Evolutionary conservation across 1,140 invertebrate genomes (phyloP).

Genomic region (Drosophila malerkotliana): DNA sequence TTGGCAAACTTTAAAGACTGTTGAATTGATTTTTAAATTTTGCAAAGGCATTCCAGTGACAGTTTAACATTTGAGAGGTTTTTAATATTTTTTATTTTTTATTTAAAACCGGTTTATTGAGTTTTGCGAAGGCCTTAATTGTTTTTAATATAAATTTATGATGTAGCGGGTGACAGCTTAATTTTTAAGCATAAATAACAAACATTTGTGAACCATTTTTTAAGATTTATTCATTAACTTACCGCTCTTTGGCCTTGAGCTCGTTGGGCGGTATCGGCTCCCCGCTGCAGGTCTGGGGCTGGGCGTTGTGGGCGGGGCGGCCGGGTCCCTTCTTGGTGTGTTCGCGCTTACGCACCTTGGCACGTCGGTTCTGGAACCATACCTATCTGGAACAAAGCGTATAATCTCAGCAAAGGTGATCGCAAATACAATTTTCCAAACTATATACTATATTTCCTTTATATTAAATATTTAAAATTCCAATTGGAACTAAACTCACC

Average conservation of each 20-base stretch:
- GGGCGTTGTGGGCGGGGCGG: conserved; percentile 98
- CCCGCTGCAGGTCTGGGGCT: conserved; percentile 98
- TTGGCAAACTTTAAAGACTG: neutral
- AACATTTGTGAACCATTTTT: neutral
- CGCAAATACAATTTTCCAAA: neutral
- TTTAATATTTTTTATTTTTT: neutral
- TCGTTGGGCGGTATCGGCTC: conserved; percentile 98
- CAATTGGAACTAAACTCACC: conserved; percentile 88
- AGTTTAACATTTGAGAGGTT: neutral
- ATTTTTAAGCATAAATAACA: neutral
- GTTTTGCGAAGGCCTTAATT: neutral
- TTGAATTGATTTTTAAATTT: neutral
- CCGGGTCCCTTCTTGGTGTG: conserved; percentile 99
- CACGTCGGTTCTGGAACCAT: conserved; percentile 99
- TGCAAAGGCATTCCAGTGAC: neutral
- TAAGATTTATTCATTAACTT: conserved; percentile 49
- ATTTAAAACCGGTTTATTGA: neutral
- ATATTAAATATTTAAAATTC: too few species aligned
- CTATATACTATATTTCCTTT: too few species aligned
- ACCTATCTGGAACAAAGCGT: conserved; percentile 89
- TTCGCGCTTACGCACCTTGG: conserved; percentile 99
- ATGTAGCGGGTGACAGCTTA: too few species aligned
- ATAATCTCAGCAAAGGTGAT: conserved; percentile 82
- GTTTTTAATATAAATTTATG: too few species aligned
- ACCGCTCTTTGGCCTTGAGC: conserved; percentile 93